These are phyloP conservation scores for Dryobota labecula DNA, from an alignment of 2,888 invertebrate genomes.

Conservation along the genomic window DNA sequence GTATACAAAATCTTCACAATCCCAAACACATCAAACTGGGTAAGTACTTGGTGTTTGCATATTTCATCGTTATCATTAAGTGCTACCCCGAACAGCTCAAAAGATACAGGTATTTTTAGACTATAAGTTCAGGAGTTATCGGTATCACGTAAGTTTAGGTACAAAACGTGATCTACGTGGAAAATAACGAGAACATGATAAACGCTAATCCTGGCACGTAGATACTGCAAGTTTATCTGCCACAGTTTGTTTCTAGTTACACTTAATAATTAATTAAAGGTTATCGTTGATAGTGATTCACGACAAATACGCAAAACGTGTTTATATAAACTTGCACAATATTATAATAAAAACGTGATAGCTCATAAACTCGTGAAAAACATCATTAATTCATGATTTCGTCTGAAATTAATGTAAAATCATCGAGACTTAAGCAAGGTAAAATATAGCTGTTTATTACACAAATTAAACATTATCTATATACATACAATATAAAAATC, in stretches of 20 bases:
- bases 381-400: background rate
- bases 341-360: constrained; percentile 41
- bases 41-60: constrained; percentile 1
- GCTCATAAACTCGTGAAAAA: constrained; percentile 12
- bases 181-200: constrained; percentile 31
- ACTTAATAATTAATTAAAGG: constrained; percentile 43
- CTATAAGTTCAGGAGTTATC: constrained; percentile 44
- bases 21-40: background rate
- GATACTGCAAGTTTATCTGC: constrained; percentile 34
- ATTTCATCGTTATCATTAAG: background rate
- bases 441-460: background rate
- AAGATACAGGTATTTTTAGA: constrained; percentile 21
- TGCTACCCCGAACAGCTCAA: constrained; percentile 5
- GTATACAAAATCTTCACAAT: background rate
- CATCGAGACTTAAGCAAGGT: background rate
- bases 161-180: constrained; percentile 48
- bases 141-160: constrained; percentile 22
- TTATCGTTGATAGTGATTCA: constrained; percentile 49
- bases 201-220: constrained; percentile 36
- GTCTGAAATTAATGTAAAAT: too few species aligned
- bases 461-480: too few species aligned
- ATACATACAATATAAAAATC: too few species aligned
- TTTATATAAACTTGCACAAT: constrained; percentile 37
- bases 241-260: constrained; percentile 12
- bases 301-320: constrained; percentile 43